A percentile compares a stretch with the other conserved stretches of the same genome.
These are phyloP conservation scores for Pecten maximus DNA, from an alignment of 2,888 invertebrate genomes.

Conservation along the genomic window DNA sequence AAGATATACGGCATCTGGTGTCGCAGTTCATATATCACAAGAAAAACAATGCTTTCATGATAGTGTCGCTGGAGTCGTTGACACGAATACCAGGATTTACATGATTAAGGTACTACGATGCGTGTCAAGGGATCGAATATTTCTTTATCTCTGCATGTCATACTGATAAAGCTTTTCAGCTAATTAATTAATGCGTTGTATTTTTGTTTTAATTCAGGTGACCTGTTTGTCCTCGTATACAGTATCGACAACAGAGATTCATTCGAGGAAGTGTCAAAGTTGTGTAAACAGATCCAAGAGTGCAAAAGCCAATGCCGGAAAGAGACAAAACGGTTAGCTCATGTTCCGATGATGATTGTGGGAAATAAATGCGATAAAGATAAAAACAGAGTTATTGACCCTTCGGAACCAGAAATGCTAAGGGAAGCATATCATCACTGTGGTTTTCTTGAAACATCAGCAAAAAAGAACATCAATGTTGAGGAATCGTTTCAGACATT, in stretches of 20 bases:
- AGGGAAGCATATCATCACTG: conserved; percentile 91
- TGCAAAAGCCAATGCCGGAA: conserved; percentile 75
- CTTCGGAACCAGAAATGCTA: conserved; percentile 90
- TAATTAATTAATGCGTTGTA: background rate
- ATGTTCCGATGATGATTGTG: conserved; percentile 92
- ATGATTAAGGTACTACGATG: no score
- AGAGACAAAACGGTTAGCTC: conserved; percentile 81
- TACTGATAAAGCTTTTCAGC: background rate
- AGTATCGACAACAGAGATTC: conserved; percentile 78
- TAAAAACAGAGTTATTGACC: conserved; percentile 87
- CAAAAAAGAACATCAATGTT: conserved; percentile 90
- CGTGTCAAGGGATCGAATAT: no score
- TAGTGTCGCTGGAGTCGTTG: no score
- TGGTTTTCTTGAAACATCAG: conserved; percentile 92
- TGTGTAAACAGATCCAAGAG: conserved; percentile 79
- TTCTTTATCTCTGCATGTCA: background rate
- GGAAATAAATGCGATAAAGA: conserved; percentile 94
- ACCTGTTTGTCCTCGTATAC: conserved; percentile 80
- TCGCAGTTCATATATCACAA: no score
- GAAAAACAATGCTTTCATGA: no score
- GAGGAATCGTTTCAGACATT: conserved; percentile 93
- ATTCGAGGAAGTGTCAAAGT: conserved; percentile 79
- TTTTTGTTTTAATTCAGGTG: conserved; percentile 84
- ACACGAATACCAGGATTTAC: no score
- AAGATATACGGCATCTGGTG: no score